Conservation (phyloP, 2,888 invertebrate species). For the Kryphioiulus occultus region DNA sequence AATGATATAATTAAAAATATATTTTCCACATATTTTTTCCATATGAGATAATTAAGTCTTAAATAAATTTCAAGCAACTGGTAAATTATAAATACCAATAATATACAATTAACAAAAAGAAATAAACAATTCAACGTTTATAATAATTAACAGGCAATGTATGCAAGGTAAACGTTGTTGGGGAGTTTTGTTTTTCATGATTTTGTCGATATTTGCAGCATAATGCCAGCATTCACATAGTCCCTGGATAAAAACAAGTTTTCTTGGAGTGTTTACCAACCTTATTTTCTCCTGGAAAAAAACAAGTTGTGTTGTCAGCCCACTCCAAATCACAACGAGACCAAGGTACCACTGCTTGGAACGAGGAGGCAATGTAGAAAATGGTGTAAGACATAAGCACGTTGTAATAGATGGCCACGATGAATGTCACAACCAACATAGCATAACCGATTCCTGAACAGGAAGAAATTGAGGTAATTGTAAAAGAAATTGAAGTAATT, state of each 20-base stretch:
- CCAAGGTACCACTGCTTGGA: constrained; percentile 56
- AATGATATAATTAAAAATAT: no score
- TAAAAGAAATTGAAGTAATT: not conserved
- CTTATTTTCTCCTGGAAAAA: constrained; percentile 55
- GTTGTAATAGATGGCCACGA: constrained; percentile 60
- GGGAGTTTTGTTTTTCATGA: no score
- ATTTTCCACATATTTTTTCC: no score
- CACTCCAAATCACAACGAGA: constrained; percentile 59
- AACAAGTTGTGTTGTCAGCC: constrained; percentile 60
- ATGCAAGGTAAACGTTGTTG: no score
- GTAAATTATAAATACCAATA: no score
- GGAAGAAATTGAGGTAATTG: not conserved
- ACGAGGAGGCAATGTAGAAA: constrained; percentile 59
- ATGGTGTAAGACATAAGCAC: constrained; percentile 60
- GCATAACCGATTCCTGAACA: constrained; percentile 59
- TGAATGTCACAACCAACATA: constrained; percentile 59
- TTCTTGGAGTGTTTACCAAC: not conserved
- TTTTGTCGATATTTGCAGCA: no score
- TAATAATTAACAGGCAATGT: no score
- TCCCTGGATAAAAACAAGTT: not conserved
- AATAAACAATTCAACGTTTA: no score
- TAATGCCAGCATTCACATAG: no score
- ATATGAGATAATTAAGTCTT: no score
- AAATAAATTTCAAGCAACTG: no score
- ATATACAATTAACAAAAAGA: no score